Evolutionary conservation across 2,888 invertebrate species (phyloP).

Genomic region (Drosophila conformis): DNA sequence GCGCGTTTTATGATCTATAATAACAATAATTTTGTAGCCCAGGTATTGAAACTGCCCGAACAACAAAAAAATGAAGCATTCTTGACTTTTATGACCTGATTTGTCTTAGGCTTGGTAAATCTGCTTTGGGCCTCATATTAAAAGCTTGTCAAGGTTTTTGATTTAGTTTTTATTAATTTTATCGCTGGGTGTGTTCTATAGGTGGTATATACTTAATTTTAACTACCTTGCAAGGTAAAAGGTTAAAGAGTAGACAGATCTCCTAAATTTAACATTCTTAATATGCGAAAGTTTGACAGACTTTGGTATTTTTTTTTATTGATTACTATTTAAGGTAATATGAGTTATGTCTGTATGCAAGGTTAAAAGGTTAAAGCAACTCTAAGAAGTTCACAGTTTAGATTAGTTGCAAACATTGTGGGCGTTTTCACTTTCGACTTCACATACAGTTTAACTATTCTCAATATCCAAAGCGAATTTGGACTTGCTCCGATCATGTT

Average conservation of each 20-base stretch:
- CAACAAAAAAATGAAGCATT: slow-evolving; percentile 8
- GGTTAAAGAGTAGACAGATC: slow-evolving; percentile 19
- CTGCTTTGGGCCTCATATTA: slow-evolving; percentile 11
- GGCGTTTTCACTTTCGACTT: slow-evolving; percentile 52
- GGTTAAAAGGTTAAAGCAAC: slow-evolving; percentile 49
- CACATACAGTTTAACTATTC: slow-evolving; percentile 16
- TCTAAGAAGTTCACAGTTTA: slow-evolving; percentile 37
- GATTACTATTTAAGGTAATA: neutral
- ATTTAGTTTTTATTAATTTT: slow-evolving; percentile 12
- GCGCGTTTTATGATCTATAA: slow-evolving; percentile 9
- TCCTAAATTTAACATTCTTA: neutral
- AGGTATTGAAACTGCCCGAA: slow-evolving; percentile 1
- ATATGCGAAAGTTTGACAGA: neutral
- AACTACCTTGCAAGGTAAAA: slow-evolving; percentile 26
- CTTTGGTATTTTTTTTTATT: neutral
- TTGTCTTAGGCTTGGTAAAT: slow-evolving; percentile 8
- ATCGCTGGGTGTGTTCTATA: neutral
- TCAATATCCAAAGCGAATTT: slow-evolving; percentile 8
- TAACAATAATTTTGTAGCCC: slow-evolving; percentile 6
- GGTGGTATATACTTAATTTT: too few species aligned
- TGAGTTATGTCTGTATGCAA: slow-evolving; percentile 14
- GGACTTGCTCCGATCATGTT: slow-evolving; percentile 38
- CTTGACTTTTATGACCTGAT: slow-evolving; percentile 15
- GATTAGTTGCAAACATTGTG: slow-evolving; percentile 18
- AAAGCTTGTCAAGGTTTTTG: slow-evolving; percentile 29